Evolutionary conservation across 2,113 vertebrate species (phyloP).

Genomic region (Nothobranchius kuhntae): DNA sequence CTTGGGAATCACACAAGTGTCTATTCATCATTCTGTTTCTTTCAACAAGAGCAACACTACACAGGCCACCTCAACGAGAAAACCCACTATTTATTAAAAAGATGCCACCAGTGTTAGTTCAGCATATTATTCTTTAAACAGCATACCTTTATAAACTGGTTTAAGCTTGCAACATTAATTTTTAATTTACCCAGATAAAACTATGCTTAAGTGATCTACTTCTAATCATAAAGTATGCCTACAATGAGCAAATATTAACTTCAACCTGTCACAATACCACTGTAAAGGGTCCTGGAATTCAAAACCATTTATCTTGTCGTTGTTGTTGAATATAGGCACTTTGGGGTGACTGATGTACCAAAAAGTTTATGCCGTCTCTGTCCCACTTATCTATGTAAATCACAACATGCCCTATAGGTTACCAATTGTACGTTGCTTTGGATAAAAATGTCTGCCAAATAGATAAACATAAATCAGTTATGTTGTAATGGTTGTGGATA

Average conservation of each 20-base stretch:
- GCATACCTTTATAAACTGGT: slow-evolving; percentile 3
- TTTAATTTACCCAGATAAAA: not conserved
- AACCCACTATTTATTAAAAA: slow-evolving; percentile 2
- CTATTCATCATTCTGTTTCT: slow-evolving; percentile 35
- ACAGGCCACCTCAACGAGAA: not conserved
- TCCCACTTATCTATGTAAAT: too few relatives aligned
- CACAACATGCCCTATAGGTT: too few relatives aligned
- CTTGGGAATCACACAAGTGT: slow-evolving; percentile 15
- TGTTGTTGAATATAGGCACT: too few relatives aligned
- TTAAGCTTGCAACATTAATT: not conserved
- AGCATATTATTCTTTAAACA: not conserved
- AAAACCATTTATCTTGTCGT: too few relatives aligned
- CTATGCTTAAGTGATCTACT: not conserved
- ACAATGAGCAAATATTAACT: not conserved
- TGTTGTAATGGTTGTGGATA: too few relatives aligned
- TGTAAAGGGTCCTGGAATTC: too few relatives aligned
- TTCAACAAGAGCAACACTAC: slow-evolving; percentile 18
- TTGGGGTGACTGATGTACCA: too few relatives aligned
- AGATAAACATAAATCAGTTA: too few relatives aligned
- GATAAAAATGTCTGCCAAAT: too few relatives aligned
- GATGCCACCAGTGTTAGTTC: not conserved
- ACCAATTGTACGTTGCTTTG: too few relatives aligned
- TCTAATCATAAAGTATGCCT: not conserved
- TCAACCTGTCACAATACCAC: not conserved
- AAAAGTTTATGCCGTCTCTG: too few relatives aligned